These are phyloP conservation scores for Pseudomyrmex flavicornis DNA, from an alignment of 1,140 invertebrate genomes.

Conservation along the genomic window DNA sequence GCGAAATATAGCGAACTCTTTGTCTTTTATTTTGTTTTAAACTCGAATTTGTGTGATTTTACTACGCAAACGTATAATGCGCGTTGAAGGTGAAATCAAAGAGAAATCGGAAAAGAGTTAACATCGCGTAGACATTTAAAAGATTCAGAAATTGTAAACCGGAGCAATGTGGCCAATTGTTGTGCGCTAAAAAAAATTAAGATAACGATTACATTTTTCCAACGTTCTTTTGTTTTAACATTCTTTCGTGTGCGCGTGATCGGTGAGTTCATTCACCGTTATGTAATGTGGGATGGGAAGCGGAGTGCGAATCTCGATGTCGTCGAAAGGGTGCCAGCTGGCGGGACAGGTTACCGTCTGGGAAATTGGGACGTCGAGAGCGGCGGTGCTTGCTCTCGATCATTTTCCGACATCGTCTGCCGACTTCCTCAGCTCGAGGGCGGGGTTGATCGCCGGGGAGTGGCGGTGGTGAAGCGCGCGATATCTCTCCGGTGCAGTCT, in stretches of 20 bases:
- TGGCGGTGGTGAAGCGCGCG: not conserved
- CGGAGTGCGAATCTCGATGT: slow-evolving; percentile 59
- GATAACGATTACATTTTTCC: not conserved
- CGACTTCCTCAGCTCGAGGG: slow-evolving; percentile 11
- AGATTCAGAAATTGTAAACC: not conserved
- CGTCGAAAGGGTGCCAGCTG: slow-evolving; percentile 72
- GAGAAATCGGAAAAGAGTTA: not conserved
- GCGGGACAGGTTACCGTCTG: slow-evolving; percentile 74
- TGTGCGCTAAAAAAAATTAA: not conserved
- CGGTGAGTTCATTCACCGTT: slow-evolving; percentile 19
- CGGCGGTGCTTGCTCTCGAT: slow-evolving; percentile 65
- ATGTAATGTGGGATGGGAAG: not conserved
- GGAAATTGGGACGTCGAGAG: slow-evolving; percentile 75
- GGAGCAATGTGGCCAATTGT: not conserved
- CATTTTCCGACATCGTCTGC: slow-evolving; percentile 67
- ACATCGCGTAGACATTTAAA: not conserved
- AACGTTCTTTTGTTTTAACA: not conserved
- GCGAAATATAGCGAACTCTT: not conserved
- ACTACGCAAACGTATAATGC: not conserved
- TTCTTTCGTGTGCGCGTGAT: not conserved
- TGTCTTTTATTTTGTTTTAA: slow-evolving; percentile 17
- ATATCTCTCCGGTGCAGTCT: slow-evolving; percentile 49
- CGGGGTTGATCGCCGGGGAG: not conserved
- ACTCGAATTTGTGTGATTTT: not conserved
- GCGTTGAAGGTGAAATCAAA: not conserved